phyloP scores from a whole-genome alignment of 2,888 invertebrate species.

The Eilema caniola region DNA sequence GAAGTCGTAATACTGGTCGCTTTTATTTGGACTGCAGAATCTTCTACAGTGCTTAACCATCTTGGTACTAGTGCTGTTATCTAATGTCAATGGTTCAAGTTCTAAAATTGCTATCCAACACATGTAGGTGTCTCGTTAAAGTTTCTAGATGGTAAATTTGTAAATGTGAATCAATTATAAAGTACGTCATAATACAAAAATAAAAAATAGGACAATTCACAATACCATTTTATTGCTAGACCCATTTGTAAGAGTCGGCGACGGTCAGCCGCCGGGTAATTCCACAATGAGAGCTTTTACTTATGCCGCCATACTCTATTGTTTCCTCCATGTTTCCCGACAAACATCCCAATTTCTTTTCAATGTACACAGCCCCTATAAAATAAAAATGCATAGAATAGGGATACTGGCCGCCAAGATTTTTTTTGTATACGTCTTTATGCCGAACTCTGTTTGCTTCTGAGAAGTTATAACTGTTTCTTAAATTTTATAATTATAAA shows the following conservation, averaged over 20 bases:
- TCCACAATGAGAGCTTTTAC: conserved; percentile 58
- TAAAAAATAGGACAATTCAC: conserved; percentile 21
- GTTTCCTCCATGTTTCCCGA: conserved; percentile 65
- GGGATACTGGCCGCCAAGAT: conserved; percentile 30
- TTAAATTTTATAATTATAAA: conserved; percentile 25
- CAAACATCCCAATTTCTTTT: conserved; percentile 67
- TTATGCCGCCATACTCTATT: conserved; percentile 51
- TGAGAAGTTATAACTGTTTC: conserved; percentile 29
- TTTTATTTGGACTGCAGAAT: not conserved
- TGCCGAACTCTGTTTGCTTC: conserved; percentile 38
- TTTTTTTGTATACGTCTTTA: conserved; percentile 47
- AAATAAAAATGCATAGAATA: conserved; percentile 37
- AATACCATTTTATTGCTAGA: conserved; percentile 34
- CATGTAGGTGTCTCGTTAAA: not conserved
- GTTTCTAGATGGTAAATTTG: not conserved
- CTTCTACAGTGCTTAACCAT: too few relatives aligned
- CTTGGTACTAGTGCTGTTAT: not conserved
- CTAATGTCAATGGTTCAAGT: not conserved
- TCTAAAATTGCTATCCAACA: not conserved
- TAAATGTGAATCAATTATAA: not conserved
- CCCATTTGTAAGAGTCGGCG: conserved; percentile 36
- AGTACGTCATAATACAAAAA: conserved; percentile 1
- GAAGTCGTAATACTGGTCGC: not conserved
- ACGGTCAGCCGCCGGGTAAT: conserved; percentile 49
- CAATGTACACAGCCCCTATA: conserved; percentile 58